Evolutionary conservation across 1,140 invertebrate genomes (phyloP), one percentile per base, ranked within the genome.

Genomic region (Cotesia glomerata): DNA sequence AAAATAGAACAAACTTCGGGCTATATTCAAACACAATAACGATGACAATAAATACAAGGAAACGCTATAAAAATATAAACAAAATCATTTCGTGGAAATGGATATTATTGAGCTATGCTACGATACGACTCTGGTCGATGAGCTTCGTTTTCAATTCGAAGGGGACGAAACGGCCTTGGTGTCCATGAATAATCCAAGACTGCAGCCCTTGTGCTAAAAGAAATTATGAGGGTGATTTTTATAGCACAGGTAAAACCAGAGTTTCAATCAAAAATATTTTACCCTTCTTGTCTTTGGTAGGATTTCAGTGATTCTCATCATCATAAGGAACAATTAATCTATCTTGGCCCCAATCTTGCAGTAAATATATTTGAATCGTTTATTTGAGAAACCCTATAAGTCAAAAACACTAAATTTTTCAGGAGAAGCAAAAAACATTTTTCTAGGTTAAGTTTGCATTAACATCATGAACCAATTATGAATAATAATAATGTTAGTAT

Each of bases 121-220:
- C n/a, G 13, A 54, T 7, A 18, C n/a, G n/a, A 14, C 16, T 18
- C 58, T 59, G 58, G 9, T 26, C 58, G 18, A 13, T 34, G 26
- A 34, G 58, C 58, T 59, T 59, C 9, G 18, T 59, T 59, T 59
- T 59, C 58, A 59, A 59, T 59, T 59, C 58, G 18, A 18, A 32
- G 18, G 16, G 26, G 58, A 18, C 52, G n/a, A 13, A 5, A 11
- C 18, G 14, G 26, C 26, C 26, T 26, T 26, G 26, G 9, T 34
- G 18, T 32, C 14, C 34, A 63, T 63, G 32, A 63, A 63, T 63
- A 63, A 63, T 63, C 13, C 11, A 63, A 7, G 34, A n/a, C 7
- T 64, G 62, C 18, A 49, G 18, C 39, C 34, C 39, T 64, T 36
- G 62, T 64, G 16, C 18, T 26, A 61, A 26, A 13, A 18, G 14